phyloP scores from a whole-genome alignment of 2,888 invertebrate genomes.

The Lacanobia oleracea region DNA sequence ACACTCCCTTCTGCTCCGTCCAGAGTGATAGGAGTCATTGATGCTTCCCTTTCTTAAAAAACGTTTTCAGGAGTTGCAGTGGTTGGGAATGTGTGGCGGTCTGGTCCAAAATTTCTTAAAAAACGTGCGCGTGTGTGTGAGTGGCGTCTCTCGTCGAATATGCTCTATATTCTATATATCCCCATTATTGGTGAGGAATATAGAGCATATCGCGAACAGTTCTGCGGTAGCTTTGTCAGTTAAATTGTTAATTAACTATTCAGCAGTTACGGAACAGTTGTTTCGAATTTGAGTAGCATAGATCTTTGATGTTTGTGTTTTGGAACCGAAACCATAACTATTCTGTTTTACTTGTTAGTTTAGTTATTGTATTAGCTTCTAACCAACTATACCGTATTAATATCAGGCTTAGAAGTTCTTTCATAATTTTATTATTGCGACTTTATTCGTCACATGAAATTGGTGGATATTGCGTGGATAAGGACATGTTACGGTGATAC shows the following conservation, averaged over 20 bases:
- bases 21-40: no score
- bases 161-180: no score
- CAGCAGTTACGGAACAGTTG: constrained; percentile 5
- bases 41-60: no score
- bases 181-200: no score
- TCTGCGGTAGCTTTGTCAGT: background rate
- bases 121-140: no score
- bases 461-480: no score
- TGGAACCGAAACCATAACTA: constrained; percentile 3
- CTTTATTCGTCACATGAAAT: no score
- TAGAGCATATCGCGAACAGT: no score
- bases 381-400: background rate
- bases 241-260: constrained; percentile 1
- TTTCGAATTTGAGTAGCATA: constrained; percentile 1
- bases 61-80: no score
- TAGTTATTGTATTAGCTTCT: background rate
- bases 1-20: no score
- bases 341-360: constrained; percentile 13
- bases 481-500: background rate
- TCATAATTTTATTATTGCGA: background rate
- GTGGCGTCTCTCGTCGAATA: background rate
- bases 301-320: constrained; percentile 19
- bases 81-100: no score
- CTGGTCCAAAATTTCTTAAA: no score
- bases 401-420: background rate